Percentiles rank a stretch among this genome's conserved stretches.
phyloP scores from a whole-genome alignment of 2,888 invertebrate genomes.

The Malthinus flaveolus region DNA sequence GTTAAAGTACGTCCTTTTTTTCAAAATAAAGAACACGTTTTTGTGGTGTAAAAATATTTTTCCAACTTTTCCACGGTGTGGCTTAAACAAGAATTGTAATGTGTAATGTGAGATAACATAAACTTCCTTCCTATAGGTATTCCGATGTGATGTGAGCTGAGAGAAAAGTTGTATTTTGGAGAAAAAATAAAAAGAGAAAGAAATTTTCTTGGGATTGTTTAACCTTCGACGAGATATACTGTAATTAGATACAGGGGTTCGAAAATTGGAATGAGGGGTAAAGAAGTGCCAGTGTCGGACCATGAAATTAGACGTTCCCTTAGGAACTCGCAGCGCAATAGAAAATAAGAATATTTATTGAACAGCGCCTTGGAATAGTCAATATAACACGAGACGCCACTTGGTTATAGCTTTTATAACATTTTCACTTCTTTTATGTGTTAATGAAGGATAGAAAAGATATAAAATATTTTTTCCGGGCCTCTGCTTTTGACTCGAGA shows the following conservation, averaged over 20 bases:
- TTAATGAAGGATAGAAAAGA: conserved; percentile 36
- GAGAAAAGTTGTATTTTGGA: conserved; percentile 28
- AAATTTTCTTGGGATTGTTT: conserved; percentile 25
- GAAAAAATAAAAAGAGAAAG: conserved; percentile 12
- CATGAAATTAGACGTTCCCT: conserved; percentile 52
- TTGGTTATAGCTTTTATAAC: conserved; percentile 36
- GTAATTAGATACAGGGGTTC: conserved; percentile 52
- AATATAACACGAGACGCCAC: conserved; percentile 36
- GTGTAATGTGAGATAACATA: conserved; percentile 40
- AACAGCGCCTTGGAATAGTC: conserved; percentile 33
- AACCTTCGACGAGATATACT: conserved; percentile 49
- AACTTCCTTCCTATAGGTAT: conserved; percentile 32
- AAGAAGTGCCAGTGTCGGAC: conserved; percentile 48
- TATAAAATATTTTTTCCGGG: conserved; percentile 32
- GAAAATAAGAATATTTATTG: conserved; percentile 47
- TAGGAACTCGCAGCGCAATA: conserved; percentile 42
- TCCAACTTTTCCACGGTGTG: conserved; percentile 37
- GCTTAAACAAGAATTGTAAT: conserved; percentile 39
- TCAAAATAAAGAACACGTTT: too few species aligned
- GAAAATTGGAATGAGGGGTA: conserved; percentile 48
- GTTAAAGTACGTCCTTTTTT: too few species aligned
- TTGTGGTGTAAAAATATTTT: conserved; percentile 39
- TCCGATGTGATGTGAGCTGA: conserved; percentile 31
- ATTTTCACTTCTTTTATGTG: conserved; percentile 39
- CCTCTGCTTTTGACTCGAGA: conserved; percentile 21